Base-by-base conservation (phyloP, 2,888 invertebrate genomes). In the Sinodicranocentrus sp. region DNA sequence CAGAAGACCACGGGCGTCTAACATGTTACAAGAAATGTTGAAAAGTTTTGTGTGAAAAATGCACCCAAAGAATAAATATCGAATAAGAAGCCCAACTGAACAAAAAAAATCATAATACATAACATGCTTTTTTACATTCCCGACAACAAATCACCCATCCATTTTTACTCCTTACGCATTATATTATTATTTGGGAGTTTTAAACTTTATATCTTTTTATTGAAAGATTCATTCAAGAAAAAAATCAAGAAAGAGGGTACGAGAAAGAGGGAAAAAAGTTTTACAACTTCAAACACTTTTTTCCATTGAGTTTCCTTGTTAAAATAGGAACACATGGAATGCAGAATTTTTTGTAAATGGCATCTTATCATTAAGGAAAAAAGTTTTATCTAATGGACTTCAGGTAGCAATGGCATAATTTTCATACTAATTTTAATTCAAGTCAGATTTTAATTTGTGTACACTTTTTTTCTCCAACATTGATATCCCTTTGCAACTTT, bases 1-100 rank as follows among this genome's bases (percentile, higher is more conserved):
- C 39, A 75, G 21, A 44, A 68, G 67, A 57, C 67, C 43, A 43
- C 57, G 33, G 77, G 77, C 68, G 77, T 77, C 67, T 57, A 6
- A 13, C 25, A 19, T 21, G 17, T 48, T 48, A 48, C 48, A 68
- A 57, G 39, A 68, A 68, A 33, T 57, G 52, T 17, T 57, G 25
- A 39, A 33, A 44, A 19, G 26, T 77, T 77, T 52, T 67, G 39
- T 44, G 68, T 77, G 52, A 65, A 54, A 65, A 48, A 54, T 17
- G 54, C 65, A 76, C 65, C 48, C 44, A 63, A 48, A 33, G 48
- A 52, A 63, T 21, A 63, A 48, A 48, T 39, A 39, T 39, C 39
- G 6, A 13, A 39, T n/a, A 48, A 48, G n/a, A 10, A 48, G 13
- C 48, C 48, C 10, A n/a, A n/a, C n/a, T 48, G 5, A 33, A 33